These are phyloP conservation scores for Heteromormyrus szaboi DNA, from an alignment of 2,797 vertebrate species.

Conservation along the genomic window DNA sequence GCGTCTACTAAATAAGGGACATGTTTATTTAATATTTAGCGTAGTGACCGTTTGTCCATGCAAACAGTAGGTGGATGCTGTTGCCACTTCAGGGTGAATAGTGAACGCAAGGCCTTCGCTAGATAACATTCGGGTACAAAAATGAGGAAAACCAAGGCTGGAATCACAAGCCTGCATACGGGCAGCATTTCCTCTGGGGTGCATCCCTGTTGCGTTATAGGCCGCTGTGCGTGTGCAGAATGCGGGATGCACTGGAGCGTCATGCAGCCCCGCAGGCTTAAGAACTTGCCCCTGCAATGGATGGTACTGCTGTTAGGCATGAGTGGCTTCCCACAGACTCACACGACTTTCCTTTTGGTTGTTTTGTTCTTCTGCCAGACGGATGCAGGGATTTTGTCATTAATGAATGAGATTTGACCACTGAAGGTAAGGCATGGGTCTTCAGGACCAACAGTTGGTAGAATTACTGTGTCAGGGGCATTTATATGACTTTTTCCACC, in stretches of 20 bases:
- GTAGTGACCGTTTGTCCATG: not conserved
- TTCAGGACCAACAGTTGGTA: not conserved
- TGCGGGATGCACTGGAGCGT: not conserved
- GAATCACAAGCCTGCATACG: not conserved
- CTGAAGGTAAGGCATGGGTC: not conserved
- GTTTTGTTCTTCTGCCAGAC: not conserved
- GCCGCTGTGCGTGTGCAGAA: not conserved
- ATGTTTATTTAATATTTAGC: not conserved
- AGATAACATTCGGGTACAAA: not conserved
- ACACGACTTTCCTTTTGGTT: not conserved
- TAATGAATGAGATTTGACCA: not conserved
- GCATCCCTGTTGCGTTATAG: not conserved
- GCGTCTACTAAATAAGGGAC: not conserved
- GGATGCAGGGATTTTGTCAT: not conserved
- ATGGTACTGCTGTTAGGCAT: not conserved
- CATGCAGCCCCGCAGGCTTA: not conserved
- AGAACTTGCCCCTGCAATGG: not conserved
- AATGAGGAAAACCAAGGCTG: not conserved
- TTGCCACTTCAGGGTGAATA: not conserved
- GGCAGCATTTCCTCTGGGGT: not conserved
- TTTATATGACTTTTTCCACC: not conserved
- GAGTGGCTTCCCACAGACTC: not conserved
- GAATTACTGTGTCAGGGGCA: not conserved
- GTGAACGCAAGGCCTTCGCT: not conserved
- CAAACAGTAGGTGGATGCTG: not conserved